These are phyloP conservation scores for Cephus spinipes DNA, from an alignment of 2,888 invertebrate species.

Conservation along the genomic window DNA sequence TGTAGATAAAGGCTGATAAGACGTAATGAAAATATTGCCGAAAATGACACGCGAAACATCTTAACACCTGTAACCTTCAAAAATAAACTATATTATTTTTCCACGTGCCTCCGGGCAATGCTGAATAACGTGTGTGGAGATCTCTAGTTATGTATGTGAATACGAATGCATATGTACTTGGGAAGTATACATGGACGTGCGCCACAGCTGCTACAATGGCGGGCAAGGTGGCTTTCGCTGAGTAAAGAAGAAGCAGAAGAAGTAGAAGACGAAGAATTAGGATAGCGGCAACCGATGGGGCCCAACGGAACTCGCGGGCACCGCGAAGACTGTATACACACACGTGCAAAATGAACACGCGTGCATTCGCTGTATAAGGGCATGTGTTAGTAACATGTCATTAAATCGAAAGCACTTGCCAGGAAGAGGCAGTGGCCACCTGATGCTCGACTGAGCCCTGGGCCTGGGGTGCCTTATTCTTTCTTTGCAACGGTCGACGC, in stretches of 20 bases:
- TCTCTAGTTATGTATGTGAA: not conserved
- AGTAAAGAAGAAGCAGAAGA: not conserved
- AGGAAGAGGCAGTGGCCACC: constrained; percentile 58
- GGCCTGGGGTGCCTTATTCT: constrained; percentile 41
- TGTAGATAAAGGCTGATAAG: not conserved
- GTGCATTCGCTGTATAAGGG: constrained; percentile 7
- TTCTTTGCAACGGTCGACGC: not conserved
- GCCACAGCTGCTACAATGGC: constrained; percentile 47
- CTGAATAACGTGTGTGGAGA: not conserved
- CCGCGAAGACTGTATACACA: not conserved
- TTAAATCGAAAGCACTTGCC: constrained; percentile 64
- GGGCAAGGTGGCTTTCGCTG: constrained; percentile 12
- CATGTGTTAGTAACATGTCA: constrained; percentile 48
- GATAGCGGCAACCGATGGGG: not conserved
- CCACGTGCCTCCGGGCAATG: not conserved
- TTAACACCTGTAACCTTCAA: not conserved
- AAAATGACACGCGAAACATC: not conserved
- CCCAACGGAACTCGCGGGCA: constrained; percentile 35
- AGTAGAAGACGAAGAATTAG: constrained; percentile 4
- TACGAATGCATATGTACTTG: not conserved
- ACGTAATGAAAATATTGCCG: not conserved
- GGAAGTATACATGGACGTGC: constrained; percentile 24
- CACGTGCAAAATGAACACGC: not conserved
- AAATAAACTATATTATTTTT: not conserved
- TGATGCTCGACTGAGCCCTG: constrained; percentile 45